Evolutionary conservation across 2,888 invertebrate genomes (phyloP), one percentile per base, ranked within the genome.

Genomic region (Antheraea assamensis): DNA sequence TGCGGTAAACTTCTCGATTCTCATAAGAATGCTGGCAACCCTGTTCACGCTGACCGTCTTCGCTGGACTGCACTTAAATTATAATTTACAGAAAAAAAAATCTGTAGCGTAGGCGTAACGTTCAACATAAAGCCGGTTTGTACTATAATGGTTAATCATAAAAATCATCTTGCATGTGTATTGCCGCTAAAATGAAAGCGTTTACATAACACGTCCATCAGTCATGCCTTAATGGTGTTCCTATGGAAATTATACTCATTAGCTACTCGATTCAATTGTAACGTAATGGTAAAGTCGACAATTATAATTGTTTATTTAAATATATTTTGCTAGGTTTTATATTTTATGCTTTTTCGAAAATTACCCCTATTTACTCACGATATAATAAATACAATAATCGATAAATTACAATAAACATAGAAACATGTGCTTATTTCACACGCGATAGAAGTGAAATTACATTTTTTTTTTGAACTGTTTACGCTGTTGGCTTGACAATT

Each of bases 191-290:
- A 88, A 85, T 80, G 83, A 76, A 42, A 77, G 71, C 77, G 86
- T 87, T 87, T 86, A 85, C 85, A 86, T 87, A 89, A 88, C 85
- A 81, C 78, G 79, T 77, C 80, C 87, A 90, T 91, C 85, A 87
- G 81, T 92, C 91, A 90, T 90, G 81, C 79, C 76, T 81, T 91
- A 88, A 92, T 92, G 88, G 91, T 86, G 82, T 85, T 87, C 88
- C 88, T 84, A 92, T 92, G 92, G 88, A 90, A 92, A 92, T 92
- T 85, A 84, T 85, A 84, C 85, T 90, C 88, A 91, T 92, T 89
- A 90, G 88, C 88, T 87, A 88, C 89, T 83, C 85, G 81, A 84
- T 85, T 87, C 81, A 84, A 85, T 87, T 88, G 73, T 73, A 68
- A 55, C 35, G 35, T n/a, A n/a, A n/a, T 68, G 52, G 68, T 73